Evolutionary conservation across 2,888 invertebrate genomes (phyloP), one percentile per base, ranked within the genome.

Genomic region (Amphimallon solstitiale): DNA sequence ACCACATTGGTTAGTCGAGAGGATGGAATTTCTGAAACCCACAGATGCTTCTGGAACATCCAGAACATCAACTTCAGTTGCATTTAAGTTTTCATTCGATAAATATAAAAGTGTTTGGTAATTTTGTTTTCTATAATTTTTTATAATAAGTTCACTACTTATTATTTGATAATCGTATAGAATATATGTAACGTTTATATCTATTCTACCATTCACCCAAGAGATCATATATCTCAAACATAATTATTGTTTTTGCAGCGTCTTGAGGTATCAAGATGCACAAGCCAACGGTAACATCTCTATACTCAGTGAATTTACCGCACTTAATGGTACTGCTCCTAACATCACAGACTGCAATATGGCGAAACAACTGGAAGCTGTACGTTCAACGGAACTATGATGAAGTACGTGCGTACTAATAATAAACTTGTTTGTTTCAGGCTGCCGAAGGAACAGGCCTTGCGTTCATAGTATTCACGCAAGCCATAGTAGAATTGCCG

Each of bases 401-500:
- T 43, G 7, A 19, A 43, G 12, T 46, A 21, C 19, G 4, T 51
- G 2, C 4, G 15, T 21, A 19, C 7, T 64, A 12, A 19, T 49
- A 23, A 19, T 23, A 43, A 51, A n/a, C 63, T 49, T 63, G 21
- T 65, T 45, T 9, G 64, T 81, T 83, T 7, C 80, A 95, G 94
- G 97, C 96, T 19, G 97, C 96, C 29, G 95, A 97, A 84, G 97
- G 97, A 51, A 97, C 97, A 0, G 97, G 97, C 0, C 84, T 97
- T 51, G 97, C 97, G 0, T 97, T 97, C 83, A 96, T 97, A 70
- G 95, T 97, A n/a, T 97, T 97, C 84, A 97, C 97, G 0, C 95
- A 97, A 81, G 97, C 97, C 4, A 97, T 97, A 77, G 92, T 96
- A 29, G 94, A 96, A 83, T 86, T 97, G 73, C 96, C 97, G 0